These are phyloP conservation scores for Melinaea marsaeus DNA, from an alignment of 2,888 invertebrate genomes.

Conservation along the genomic window DNA sequence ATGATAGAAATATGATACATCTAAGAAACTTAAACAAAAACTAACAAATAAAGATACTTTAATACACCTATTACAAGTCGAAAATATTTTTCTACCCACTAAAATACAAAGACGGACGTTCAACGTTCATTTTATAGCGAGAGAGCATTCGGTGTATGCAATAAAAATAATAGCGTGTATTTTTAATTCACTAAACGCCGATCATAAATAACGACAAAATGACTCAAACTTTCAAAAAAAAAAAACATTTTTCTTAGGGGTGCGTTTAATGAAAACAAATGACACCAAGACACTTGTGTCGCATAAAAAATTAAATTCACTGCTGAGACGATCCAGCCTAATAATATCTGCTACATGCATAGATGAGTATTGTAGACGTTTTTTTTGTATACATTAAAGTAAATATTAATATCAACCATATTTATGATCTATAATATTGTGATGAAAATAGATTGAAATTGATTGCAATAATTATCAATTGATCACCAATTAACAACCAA, in stretches of 20 bases:
- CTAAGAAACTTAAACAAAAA: no score
- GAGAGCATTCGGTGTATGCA: not conserved
- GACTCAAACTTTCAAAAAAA: slow-evolving; percentile 1
- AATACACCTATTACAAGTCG: no score
- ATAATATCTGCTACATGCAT: slow-evolving; percentile 49
- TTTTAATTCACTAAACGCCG: not conserved
- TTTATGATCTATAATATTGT: no score
- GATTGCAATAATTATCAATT: no score
- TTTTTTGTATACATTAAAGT: not conserved
- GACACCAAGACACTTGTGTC: slow-evolving; percentile 60
- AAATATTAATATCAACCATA: no score
- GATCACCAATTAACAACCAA: no score
- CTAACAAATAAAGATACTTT: no score
- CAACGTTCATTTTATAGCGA: not conserved
- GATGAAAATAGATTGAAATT: no score
- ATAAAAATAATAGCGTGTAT: slow-evolving; percentile 1
- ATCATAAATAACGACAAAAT: not conserved
- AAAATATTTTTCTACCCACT: no score
- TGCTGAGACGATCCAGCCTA: slow-evolving; percentile 58
- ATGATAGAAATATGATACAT: no score
- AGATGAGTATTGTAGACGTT: not conserved
- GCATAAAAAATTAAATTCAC: slow-evolving; percentile 71
- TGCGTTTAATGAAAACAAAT: slow-evolving; percentile 72
- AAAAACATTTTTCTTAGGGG: slow-evolving; percentile 42
- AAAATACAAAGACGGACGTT: not conserved